phyloP scores from a whole-genome alignment of 2,888 invertebrate genomes.

The Epirrhoe tristata region DNA sequence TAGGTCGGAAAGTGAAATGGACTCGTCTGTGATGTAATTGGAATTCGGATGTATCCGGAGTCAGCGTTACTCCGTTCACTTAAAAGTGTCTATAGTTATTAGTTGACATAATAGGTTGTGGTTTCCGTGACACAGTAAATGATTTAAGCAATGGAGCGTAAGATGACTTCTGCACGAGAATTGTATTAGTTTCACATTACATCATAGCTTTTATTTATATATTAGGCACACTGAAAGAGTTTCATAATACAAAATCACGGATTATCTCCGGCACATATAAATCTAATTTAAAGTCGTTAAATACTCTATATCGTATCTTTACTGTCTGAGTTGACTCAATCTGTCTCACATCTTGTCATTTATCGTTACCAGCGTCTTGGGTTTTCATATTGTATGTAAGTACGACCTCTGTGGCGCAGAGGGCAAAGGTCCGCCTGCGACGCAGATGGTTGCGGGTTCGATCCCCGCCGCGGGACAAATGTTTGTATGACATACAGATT shows the following conservation, averaged over 20 bases:
- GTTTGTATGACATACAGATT: too few relatives aligned
- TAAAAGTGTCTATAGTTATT: constrained; percentile 78
- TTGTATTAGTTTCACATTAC: constrained; percentile 38
- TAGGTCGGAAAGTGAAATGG: constrained; percentile 86
- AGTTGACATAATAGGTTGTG: constrained; percentile 78
- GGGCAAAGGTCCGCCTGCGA: too few relatives aligned
- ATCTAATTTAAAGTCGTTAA: not conserved
- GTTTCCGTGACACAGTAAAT: constrained; percentile 68
- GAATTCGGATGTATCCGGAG: constrained; percentile 85
- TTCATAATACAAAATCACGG: constrained; percentile 13
- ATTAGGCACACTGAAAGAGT: constrained; percentile 42
- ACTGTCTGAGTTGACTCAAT: too few relatives aligned
- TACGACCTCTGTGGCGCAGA: too few relatives aligned
- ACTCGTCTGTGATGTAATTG: constrained; percentile 85
- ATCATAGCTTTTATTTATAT: constrained; percentile 54
- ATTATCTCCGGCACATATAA: not conserved
- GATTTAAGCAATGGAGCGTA: constrained; percentile 63
- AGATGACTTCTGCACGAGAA: constrained; percentile 52
- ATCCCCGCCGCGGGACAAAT: too few relatives aligned
- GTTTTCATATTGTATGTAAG: too few relatives aligned
- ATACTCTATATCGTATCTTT: not conserved
- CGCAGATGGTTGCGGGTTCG: too few relatives aligned
- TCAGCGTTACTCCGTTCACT: constrained; percentile 82
- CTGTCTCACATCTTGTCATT: too few relatives aligned
- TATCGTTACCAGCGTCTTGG: too few relatives aligned